Evolutionary conservation across 1,140 invertebrate genomes (phyloP).

Genomic region (Thereuonema tuberculata): DNA sequence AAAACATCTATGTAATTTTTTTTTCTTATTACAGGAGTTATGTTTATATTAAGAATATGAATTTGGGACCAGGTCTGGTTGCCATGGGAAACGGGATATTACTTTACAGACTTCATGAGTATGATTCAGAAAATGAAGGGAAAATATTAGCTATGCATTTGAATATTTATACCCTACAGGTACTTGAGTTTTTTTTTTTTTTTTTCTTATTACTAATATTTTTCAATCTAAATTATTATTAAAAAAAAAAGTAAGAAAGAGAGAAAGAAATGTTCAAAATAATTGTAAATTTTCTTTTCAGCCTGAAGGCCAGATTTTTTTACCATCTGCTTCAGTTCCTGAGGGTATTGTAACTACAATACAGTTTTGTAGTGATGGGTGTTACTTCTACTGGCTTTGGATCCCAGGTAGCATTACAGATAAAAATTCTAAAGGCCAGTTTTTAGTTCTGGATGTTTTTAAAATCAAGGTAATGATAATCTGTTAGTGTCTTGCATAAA

Average conservation of each 20-base stretch:
- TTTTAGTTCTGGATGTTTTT: conserved; percentile 25
- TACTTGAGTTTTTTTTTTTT: neutral
- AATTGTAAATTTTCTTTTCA: conserved; percentile 5
- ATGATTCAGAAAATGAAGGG: conserved; percentile 24
- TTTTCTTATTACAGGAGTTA: conserved; percentile 24
- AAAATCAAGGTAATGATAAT: conserved; percentile 5
- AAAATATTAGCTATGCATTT: conserved; percentile 21
- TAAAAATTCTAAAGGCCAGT: conserved; percentile 25
- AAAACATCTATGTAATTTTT: too few relatives aligned
- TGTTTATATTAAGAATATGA: conserved; percentile 27
- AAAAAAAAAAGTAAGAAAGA: too few relatives aligned
- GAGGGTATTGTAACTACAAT: conserved; percentile 24
- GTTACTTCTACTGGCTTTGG: conserved; percentile 31
- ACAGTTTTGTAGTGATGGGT: conserved; percentile 28
- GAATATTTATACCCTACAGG: too few relatives aligned
- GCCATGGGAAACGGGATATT: conserved; percentile 24
- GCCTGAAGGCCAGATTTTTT: neutral
- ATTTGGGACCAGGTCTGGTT: conserved; percentile 24
- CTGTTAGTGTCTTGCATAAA: neutral
- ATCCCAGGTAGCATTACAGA: conserved; percentile 22
- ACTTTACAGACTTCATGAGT: conserved; percentile 22
- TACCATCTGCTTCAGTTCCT: neutral
- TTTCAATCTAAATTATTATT: neutral
- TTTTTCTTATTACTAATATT: neutral
- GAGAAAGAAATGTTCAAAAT: too few relatives aligned